Conservation (phyloP, 2,113 vertebrate genomes). For the Semnopithecus entellus region DNA sequence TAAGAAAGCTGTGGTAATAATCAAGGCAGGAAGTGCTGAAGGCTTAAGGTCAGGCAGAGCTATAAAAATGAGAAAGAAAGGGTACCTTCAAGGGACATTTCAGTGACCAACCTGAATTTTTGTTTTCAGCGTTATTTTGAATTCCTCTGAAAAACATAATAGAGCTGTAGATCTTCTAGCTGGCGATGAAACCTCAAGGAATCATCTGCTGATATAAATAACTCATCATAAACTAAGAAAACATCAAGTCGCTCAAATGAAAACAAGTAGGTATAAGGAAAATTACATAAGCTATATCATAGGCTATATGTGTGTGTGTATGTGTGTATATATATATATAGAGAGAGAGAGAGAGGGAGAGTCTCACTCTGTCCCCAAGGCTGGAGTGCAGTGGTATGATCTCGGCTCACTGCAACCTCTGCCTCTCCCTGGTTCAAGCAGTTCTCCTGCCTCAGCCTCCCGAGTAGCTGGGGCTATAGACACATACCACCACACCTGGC, state of each 20-base stretch:
- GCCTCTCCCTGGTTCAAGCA: no score
- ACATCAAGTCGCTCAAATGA: neutral
- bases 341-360: no score
- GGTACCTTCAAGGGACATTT: neutral
- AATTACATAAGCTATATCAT: neutral
- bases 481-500: no score
- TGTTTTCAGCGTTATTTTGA: neutral
- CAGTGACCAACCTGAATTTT: neutral
- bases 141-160: neutral
- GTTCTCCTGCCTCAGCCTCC: no score
- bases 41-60: neutral
- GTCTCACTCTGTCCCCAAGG: no score
- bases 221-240: neutral
- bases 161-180: neutral
- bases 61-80: neutral
- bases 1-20: neutral
- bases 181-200: neutral
- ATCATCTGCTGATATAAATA: neutral
- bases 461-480: no score
- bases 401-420: no score
- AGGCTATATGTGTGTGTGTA: no score
- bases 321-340: accelerated
- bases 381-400: no score
- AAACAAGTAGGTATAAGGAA: neutral
- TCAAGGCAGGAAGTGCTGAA: neutral